These are phyloP conservation scores for Chaetodon trifascialis DNA, from an alignment of 2,113 vertebrate genomes.

Conservation along the genomic window DNA sequence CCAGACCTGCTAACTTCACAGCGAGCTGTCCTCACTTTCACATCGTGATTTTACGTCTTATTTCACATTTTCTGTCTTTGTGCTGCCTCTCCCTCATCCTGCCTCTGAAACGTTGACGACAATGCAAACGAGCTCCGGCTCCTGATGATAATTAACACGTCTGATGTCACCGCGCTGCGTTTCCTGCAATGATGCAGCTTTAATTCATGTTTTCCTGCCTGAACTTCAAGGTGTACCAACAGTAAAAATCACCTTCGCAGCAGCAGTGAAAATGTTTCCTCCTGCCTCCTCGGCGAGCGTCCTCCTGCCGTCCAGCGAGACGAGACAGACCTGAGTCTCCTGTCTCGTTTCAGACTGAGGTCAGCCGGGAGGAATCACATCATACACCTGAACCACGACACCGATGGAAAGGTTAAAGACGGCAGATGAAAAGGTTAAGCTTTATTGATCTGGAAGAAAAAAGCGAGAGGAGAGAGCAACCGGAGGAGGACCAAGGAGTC, in stretches of 20 bases:
- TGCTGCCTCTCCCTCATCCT: not conserved
- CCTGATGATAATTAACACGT: not conserved
- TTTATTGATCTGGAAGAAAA: constrained; percentile 21
- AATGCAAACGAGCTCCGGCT: too few species aligned
- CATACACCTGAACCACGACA: constrained; percentile 35
- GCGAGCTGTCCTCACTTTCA: too few species aligned
- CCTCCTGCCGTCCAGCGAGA: too few species aligned
- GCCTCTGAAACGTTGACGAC: not conserved
- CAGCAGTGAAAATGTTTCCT: constrained; percentile 32
- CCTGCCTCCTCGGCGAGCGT: not conserved
- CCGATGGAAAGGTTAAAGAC: constrained; percentile 43
- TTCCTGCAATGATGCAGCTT: not conserved
- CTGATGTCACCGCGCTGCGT: too few species aligned
- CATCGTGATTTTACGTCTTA: too few species aligned
- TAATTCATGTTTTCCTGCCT: constrained; percentile 19
- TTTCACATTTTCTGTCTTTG: too few species aligned
- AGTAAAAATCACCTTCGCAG: too few species aligned
- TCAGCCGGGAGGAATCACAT: constrained; percentile 43
- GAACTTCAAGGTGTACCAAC: constrained; percentile 31
- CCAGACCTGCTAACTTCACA: too few species aligned
- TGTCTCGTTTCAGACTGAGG: not conserved
- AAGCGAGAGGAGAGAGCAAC: not conserved
- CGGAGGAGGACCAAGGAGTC: too few species aligned
- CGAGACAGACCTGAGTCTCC: too few species aligned
- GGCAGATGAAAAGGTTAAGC: constrained; percentile 38